Evolutionary conservation across 2,888 invertebrate species (phyloP).

Genomic region (Molorchus minor): DNA sequence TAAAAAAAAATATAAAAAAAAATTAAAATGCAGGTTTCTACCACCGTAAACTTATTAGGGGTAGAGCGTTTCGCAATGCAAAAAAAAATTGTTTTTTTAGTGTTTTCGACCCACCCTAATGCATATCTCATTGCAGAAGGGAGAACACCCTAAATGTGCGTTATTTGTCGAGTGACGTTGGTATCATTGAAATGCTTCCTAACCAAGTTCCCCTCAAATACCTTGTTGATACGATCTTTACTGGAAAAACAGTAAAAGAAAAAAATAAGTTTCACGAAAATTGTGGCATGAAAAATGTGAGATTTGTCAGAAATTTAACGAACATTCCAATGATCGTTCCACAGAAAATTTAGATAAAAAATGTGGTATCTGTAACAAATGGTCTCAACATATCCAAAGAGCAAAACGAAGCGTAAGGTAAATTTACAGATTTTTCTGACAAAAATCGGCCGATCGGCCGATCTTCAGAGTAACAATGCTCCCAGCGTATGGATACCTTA

Average conservation of each 20-base stretch:
- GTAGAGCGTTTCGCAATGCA: too few relatives aligned
- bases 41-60: too few relatives aligned
- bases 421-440: constrained; percentile 10
- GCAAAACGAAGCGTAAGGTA: constrained; percentile 13
- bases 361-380: constrained; percentile 13
- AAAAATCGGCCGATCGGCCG: constrained; percentile 14
- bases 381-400: constrained; percentile 8
- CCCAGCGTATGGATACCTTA: constrained; percentile 38
- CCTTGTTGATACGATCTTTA: constrained; percentile 4
- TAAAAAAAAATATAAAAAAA: too few relatives aligned
- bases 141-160: constrained; percentile 5
- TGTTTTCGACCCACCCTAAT: too few relatives aligned
- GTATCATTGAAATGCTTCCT: not conserved
- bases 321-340: constrained; percentile 11
- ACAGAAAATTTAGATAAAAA: constrained; percentile 14
- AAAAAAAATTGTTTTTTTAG: too few relatives aligned
- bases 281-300: constrained; percentile 23
- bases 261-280: constrained; percentile 19
- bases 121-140: constrained; percentile 9
- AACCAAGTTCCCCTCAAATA: constrained; percentile 6
- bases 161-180: constrained; percentile 6
- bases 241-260: constrained; percentile 14
- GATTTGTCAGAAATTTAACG: constrained; percentile 12
- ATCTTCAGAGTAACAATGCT: constrained; percentile 40
- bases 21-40: too few relatives aligned